Base-by-base conservation (phyloP, 2,113 vertebrate species). In the Stegastes partitus region DNA sequence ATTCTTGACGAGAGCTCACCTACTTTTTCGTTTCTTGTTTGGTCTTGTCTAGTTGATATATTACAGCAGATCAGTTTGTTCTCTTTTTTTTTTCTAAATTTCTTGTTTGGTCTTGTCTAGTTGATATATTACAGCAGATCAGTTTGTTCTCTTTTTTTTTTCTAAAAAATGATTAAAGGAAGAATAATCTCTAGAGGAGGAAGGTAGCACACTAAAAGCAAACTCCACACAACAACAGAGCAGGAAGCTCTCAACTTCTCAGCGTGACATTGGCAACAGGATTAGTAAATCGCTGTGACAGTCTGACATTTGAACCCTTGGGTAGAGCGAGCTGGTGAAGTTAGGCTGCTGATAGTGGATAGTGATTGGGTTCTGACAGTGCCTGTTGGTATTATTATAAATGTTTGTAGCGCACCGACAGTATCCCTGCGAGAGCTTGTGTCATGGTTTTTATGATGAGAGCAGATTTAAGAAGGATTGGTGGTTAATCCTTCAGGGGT, bases 281-380 rank as follows among this genome's bases (percentile, higher is more conserved):
- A 87, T 89, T 81, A 81, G 79, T 65, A 84, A 91, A 90, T 86
- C 56, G 72, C 87, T 83, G 72, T 89, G 89, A 89, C 88, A 88
- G 71, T 57, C 71, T 89, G 85, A 90, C 87, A 89, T 91, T 88
- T 93, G 84, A 92, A 90, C 88, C 87, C 70, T 31, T n/a, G 82
- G 88, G 80, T 80, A 58, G 65, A 79, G 68, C 67, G 28, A 47
- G 83, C 81, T 84, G 80, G 72, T 61, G 53, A 79, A 85, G 85
- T 84, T 63, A 68, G 67, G 56, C 65, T 25, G 45, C 39, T 83
- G 81, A 81, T 82, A 67, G 77, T 75, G 64, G 56, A 63, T 82
- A 26, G 67, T 82, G 77, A 77, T 64, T 66, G 51, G 80, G 37
- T 69, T 68, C 58, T 86, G 87, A 90, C 81, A 79, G 87, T 72